Evolutionary conservation across 2,113 vertebrate species (phyloP).

Genomic region (Asarcornis scutulata): DNA sequence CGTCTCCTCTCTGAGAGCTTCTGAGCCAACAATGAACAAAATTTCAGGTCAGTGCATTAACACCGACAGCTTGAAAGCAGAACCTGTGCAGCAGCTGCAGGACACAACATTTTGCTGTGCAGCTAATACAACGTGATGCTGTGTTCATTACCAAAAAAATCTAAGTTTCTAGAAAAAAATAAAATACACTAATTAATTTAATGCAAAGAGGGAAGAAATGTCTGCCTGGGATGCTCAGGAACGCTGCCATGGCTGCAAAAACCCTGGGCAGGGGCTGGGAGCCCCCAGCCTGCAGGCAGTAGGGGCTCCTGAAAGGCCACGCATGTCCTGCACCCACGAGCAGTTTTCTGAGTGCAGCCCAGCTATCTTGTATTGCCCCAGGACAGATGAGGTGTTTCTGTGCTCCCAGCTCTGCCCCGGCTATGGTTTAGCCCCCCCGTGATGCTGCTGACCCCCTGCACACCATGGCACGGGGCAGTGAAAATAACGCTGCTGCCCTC

Average conservation of each 20-base stretch:
- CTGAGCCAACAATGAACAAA: not conserved
- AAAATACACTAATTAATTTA: not conserved
- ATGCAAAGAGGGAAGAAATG: not conserved
- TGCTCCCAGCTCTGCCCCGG: not conserved
- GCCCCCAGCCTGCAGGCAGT: not conserved
- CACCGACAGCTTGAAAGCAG: not conserved
- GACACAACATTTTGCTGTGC: not conserved
- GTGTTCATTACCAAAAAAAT: not conserved
- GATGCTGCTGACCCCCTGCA: not conserved
- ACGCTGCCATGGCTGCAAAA: too few species aligned
- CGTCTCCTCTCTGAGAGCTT: not conserved
- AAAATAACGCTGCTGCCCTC: not conserved
- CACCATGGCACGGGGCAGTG: not conserved
- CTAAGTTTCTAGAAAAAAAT: not conserved
- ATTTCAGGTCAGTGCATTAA: constrained; percentile 14
- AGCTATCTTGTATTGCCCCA: not conserved
- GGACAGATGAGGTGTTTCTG: not conserved
- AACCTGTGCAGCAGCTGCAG: not conserved
- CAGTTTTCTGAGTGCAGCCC: not conserved
- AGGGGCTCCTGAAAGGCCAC: too few species aligned
- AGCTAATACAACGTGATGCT: not conserved
- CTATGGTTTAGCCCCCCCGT: not conserved
- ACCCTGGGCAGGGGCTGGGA: not conserved
- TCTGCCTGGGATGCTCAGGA: not conserved
- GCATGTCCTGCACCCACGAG: not conserved